phyloP scores from a whole-genome alignment of 2,888 invertebrate genomes.

The Spodoptera picta region DNA sequence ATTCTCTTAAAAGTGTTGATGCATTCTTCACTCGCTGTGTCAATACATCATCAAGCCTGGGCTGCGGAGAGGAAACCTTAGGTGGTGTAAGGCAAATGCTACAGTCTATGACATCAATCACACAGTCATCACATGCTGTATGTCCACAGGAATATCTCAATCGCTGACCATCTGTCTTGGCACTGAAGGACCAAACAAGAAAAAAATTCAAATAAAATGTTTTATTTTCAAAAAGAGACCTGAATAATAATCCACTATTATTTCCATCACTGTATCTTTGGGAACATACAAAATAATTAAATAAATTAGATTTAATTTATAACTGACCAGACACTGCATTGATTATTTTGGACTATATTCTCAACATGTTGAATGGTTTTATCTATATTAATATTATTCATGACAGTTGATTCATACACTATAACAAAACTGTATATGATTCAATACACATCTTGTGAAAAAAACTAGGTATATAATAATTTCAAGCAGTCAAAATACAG shows the following conservation, averaged over 20 bases:
- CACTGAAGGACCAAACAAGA: constrained; percentile 63
- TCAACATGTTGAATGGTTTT: constrained; percentile 66
- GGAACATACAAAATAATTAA: too few relatives aligned
- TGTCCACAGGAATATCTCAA: constrained; percentile 79
- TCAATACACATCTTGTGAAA: too few relatives aligned
- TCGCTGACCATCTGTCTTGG: constrained; percentile 66
- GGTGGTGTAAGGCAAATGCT: constrained; percentile 68
- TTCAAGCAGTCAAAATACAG: too few relatives aligned
- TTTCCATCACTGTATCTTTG: too few relatives aligned
- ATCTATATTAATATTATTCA: constrained; percentile 66
- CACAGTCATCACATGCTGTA: constrained; percentile 73
- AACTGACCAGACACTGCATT: constrained; percentile 75
- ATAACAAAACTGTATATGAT: constrained; percentile 1
- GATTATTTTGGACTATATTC: constrained; percentile 68
- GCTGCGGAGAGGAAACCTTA: constrained; percentile 39
- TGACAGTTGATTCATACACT: constrained; percentile 54
- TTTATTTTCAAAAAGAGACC: neutral
- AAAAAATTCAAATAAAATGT: neutral
- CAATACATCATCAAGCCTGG: constrained; percentile 62
- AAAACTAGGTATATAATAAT: too few relatives aligned
- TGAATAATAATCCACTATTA: too few relatives aligned
- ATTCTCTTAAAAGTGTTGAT: constrained; percentile 63
- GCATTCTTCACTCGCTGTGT: constrained; percentile 67
- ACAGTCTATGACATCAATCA: constrained; percentile 63
- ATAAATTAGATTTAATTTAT: neutral